phyloP scores from a whole-genome alignment of 2,888 invertebrate species.

The Protodeltote pygarga region DNA sequence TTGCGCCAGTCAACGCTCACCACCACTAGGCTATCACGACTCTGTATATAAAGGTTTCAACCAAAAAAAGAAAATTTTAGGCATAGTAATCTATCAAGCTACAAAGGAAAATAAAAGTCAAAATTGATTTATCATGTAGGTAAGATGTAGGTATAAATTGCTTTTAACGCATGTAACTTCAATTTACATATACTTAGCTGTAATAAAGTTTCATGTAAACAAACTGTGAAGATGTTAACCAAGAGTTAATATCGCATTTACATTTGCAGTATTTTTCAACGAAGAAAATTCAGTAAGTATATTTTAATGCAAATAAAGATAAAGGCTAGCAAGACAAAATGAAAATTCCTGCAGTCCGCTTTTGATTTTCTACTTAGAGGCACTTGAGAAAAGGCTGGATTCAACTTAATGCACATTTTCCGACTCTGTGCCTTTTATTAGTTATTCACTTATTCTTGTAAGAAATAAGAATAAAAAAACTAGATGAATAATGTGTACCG shows the following conservation, averaged over 20 bases:
- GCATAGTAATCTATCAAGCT: too few species aligned
- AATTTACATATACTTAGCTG: too few species aligned
- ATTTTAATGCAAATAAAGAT: slow-evolving; percentile 16
- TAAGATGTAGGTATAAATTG: too few species aligned
- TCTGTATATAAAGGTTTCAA: too few species aligned
- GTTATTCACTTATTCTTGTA: slow-evolving; percentile 5
- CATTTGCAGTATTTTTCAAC: slow-evolving; percentile 4
- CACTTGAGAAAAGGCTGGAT: slow-evolving; percentile 6
- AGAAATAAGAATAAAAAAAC: slow-evolving; percentile 7
- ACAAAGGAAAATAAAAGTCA: too few species aligned
- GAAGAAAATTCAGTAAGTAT: background rate
- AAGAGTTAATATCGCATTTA: slow-evolving; percentile 7
- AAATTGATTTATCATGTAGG: too few species aligned
- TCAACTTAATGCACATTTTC: slow-evolving; percentile 7
- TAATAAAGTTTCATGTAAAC: too few species aligned
- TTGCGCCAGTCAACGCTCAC: too few species aligned
- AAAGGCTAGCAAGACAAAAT: slow-evolving; percentile 4
- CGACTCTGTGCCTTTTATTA: slow-evolving; percentile 10
- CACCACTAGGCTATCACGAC: too few species aligned
- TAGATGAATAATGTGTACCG: slow-evolving; percentile 19
- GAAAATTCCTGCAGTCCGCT: background rate
- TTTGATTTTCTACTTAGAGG: slow-evolving; percentile 3
- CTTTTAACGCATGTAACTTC: too few species aligned
- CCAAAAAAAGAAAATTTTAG: too few species aligned
- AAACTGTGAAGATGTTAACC: background rate